These are phyloP conservation scores for Calephelis virginiensis DNA, from an alignment of 1,140 invertebrate species.

Conservation along the genomic window DNA sequence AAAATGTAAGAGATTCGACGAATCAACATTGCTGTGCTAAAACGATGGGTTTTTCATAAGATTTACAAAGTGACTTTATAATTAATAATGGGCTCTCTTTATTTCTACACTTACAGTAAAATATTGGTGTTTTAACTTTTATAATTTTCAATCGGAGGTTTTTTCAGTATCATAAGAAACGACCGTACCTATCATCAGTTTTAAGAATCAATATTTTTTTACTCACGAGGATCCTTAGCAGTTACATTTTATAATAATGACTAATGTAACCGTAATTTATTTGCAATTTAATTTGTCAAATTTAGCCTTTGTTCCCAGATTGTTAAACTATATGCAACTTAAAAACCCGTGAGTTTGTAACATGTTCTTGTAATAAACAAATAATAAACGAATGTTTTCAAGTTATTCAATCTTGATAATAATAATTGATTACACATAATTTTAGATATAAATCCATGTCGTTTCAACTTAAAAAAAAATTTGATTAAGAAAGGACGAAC, in stretches of 20 bases:
- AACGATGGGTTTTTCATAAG: slow-evolving; percentile 38
- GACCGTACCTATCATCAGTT: slow-evolving; percentile 40
- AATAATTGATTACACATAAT: slow-evolving; percentile 30
- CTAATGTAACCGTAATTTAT: slow-evolving; percentile 25
- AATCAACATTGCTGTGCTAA: slow-evolving; percentile 44
- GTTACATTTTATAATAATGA: slow-evolving; percentile 26
- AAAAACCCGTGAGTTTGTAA: slow-evolving; percentile 38
- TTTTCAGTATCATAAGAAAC: slow-evolving; percentile 52
- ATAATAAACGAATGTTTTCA: slow-evolving; percentile 36
- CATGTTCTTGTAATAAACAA: slow-evolving; percentile 54
- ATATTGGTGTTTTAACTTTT: slow-evolving; percentile 66
- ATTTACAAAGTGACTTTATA: slow-evolving; percentile 68
- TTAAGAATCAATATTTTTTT: slow-evolving; percentile 38
- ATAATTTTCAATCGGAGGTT: slow-evolving; percentile 50
- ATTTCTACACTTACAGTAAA: slow-evolving; percentile 58
- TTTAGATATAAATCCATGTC: slow-evolving; percentile 19
- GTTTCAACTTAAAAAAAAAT: slow-evolving; percentile 37
- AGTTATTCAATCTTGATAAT: slow-evolving; percentile 35
- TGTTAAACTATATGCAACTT: slow-evolving; percentile 52
- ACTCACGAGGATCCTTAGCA: slow-evolving; percentile 29
- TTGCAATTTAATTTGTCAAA: slow-evolving; percentile 27
- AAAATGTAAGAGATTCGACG: slow-evolving; percentile 69
- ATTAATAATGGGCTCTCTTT: slow-evolving; percentile 60
- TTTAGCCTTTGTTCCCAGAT: slow-evolving; percentile 57
- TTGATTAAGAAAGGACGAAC: slow-evolving; percentile 37